phyloP scores from a whole-genome alignment of 2,113 vertebrate genomes.

The Campylomormyrus numenius region DNA sequence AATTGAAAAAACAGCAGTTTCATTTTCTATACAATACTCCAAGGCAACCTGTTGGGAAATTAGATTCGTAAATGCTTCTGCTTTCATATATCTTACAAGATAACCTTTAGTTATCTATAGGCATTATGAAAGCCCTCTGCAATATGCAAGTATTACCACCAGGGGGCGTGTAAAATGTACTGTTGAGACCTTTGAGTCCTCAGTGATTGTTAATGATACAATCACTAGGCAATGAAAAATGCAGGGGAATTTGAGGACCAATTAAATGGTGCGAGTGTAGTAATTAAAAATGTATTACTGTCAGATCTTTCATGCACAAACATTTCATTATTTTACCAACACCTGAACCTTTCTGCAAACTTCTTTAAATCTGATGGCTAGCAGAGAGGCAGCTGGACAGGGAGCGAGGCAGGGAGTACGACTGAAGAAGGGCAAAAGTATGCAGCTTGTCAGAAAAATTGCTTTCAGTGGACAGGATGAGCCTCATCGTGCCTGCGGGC shows the following conservation, averaged over 20 bases:
- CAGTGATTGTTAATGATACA: background rate
- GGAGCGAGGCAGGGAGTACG: background rate
- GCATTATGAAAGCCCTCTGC: background rate
- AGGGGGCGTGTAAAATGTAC: background rate
- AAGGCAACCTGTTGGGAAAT: background rate
- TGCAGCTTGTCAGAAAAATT: constrained; percentile 4
- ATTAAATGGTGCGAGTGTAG: background rate
- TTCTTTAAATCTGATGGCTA: background rate
- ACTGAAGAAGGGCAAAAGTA: background rate
- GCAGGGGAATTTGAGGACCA: background rate
- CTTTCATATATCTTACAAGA: background rate
- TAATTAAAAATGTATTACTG: background rate
- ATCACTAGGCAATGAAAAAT: background rate
- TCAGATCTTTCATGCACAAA: background rate
- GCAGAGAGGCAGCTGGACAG: background rate
- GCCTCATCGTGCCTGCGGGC: background rate
- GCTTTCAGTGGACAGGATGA: background rate
- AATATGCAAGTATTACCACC: background rate
- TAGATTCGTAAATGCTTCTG: background rate
- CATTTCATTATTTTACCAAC: background rate
- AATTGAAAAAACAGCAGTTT: background rate
- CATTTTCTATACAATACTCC: background rate
- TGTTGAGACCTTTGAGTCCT: background rate
- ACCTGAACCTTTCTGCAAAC: background rate
- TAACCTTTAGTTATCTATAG: background rate